Conservation (phyloP, 2,797 vertebrate genomes). For the Telmatherina bonti region DNA sequence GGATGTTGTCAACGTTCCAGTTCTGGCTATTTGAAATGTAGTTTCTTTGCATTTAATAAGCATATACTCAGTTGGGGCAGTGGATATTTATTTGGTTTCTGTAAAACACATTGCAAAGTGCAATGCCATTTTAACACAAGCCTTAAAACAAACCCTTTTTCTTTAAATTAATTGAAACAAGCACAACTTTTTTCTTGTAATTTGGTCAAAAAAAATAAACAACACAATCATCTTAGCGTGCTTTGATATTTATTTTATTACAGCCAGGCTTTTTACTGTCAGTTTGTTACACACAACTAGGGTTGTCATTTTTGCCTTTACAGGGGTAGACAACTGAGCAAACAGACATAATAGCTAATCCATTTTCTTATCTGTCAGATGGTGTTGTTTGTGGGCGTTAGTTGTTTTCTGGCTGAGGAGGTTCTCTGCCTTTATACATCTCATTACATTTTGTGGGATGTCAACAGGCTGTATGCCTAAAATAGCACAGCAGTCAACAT, state of each 20-base stretch:
- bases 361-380: constrained; percentile 66
- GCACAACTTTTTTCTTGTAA: background rate
- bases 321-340: constrained; percentile 51
- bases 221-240: no score
- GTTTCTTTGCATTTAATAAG: no score
- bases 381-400: constrained; percentile 44
- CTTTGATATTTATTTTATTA: background rate
- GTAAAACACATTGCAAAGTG: background rate
- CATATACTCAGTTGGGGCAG: no score
- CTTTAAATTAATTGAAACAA: background rate
- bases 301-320: constrained; percentile 46
- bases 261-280: constrained; percentile 14
- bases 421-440: constrained; percentile 48
- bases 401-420: constrained; percentile 51
- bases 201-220: background rate
- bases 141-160: background rate
- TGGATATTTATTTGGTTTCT: background rate
- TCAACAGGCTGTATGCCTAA: constrained; percentile 64
- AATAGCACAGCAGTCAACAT: constrained; percentile 67
- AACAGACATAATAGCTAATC: constrained; percentile 63
- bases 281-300: constrained; percentile 21
- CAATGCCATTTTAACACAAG: background rate
- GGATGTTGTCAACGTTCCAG: constrained; percentile 26
- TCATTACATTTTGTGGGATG: constrained; percentile 59
- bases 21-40: constrained; percentile 10